Evolutionary conservation across 1,140 invertebrate species (phyloP), one percentile per base, ranked within the genome.

Genomic region (Drosophila nebulosa): DNA sequence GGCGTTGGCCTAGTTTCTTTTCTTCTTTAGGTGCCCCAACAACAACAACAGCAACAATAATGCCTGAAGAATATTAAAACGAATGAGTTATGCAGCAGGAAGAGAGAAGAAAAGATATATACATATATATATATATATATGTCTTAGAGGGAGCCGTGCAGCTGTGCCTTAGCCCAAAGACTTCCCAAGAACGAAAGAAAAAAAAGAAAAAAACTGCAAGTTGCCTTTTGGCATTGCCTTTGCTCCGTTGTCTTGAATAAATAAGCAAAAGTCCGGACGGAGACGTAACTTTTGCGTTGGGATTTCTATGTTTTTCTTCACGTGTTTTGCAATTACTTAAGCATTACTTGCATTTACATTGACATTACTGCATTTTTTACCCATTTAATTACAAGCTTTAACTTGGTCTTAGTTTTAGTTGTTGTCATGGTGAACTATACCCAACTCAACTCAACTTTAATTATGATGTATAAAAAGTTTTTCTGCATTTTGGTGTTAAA

Each of bases 41-140:
- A 24, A 42, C 3, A 27, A 27, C 6, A 10, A 27, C n/a, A 30
- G 35, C 27, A 60, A 79, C 67, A 71, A 61, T 64, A 71, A 66
- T 64, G 68, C 64, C 68, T 59, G 79, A 39, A 60, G 74, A 71
- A 78, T 86, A 85, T 85, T 78, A 86, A 72, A 85, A 80, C 56
- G 67, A 74, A 85, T 86, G 80, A 77, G 81, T 86, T 80, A 78
- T 85, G 80, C 50, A 68, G 21, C 16, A 73, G 69, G 7, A 42
- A 42, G 16, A 9, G 7, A 18, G 7, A 7, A 42, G n/a, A 18
- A n/a, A n/a, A 36, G 4, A 36, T 2, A n/a, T 1, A 14, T 12
- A 36, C 12, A 36, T n/a, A 36, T 14, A 14, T 7, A 35, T 35
- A 12, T 10, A 35, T 12, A 10, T 35, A n/a, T 7, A 36, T 1